These are phyloP conservation scores for Trachops cirrhosus DNA, from an alignment of 2,797 vertebrate genomes.

Conservation along the genomic window DNA sequence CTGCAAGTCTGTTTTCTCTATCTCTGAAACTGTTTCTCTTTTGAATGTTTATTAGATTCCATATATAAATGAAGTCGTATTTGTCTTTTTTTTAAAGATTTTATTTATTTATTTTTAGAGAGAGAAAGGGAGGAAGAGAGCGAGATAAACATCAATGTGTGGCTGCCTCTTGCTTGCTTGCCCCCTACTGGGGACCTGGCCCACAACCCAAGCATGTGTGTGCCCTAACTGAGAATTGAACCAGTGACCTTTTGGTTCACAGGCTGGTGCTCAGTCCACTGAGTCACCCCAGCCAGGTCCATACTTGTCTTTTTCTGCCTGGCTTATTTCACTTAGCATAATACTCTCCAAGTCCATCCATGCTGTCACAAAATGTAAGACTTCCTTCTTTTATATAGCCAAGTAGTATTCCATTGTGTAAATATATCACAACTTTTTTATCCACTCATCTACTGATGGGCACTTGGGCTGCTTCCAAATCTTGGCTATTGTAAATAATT, in stretches of 20 bases:
- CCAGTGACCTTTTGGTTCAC: too few species aligned
- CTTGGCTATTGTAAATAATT: background rate
- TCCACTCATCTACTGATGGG: background rate
- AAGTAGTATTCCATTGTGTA: background rate
- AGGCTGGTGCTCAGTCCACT: too few species aligned
- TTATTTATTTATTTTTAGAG: too few species aligned
- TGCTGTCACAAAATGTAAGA: background rate
- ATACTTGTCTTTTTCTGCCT: background rate
- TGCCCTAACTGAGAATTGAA: too few species aligned
- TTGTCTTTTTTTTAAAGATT: too few species aligned
- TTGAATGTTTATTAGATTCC: background rate
- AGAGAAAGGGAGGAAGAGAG: too few species aligned
- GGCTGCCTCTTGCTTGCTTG: too few species aligned
- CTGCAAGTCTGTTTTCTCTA: background rate
- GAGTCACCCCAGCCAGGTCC: too few species aligned
- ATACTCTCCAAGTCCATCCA: background rate
- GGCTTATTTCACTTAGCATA: background rate
- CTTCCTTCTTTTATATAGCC: background rate
- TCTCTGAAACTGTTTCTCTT: background rate
- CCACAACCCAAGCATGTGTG: background rate
- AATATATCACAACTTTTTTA: background rate
- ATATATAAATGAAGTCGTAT: background rate
- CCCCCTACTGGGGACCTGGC: too few species aligned
- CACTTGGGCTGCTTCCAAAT: background rate
- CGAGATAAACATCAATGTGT: too few species aligned